These are phyloP conservation scores for Anneissia japonica DNA, from an alignment of 35 echinoderm and acorn worm species.

Conservation along the genomic window DNA sequence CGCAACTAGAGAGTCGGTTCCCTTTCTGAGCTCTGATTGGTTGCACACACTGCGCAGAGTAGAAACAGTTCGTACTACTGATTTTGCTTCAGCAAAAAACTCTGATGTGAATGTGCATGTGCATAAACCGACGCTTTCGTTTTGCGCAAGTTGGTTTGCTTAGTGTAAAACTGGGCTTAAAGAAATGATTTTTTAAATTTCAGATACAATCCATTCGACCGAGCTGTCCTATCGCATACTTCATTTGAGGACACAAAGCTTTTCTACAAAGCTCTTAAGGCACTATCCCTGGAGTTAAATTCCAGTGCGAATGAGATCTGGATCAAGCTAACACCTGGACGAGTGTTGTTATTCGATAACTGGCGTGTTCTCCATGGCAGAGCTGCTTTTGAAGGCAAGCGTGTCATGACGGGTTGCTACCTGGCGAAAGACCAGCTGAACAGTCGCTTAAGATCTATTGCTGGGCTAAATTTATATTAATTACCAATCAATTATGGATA, in stretches of 20 bases:
- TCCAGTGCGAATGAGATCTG: constrained; percentile 1
- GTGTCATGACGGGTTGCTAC: constrained; percentile 30
- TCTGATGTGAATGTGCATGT: no score
- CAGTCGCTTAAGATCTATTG: background rate
- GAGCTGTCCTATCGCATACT: background rate
- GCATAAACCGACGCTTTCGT: no score
- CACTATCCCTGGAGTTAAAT: background rate
- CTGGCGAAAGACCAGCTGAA: background rate
- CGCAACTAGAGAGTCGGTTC: no score
- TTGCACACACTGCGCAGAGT: no score
- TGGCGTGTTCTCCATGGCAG: constrained; percentile 36
- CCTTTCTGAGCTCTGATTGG: no score
- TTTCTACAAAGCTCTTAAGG: constrained; percentile 21
- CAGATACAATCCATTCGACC: constrained; percentile 36
- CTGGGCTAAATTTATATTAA: background rate
- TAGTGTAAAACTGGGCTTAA: no score
- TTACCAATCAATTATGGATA: no score
- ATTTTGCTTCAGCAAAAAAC: no score
- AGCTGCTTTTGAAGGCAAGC: constrained; percentile 8
- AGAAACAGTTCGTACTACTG: no score
- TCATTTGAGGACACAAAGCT: constrained; percentile 6
- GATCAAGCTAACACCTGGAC: constrained; percentile 19
- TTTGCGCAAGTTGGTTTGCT: no score
- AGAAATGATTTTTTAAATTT: background rate
- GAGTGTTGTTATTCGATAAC: constrained; percentile 34